These are phyloP conservation scores for Acheta domesticus DNA, from an alignment of 2,888 invertebrate genomes.

Conservation along the genomic window DNA sequence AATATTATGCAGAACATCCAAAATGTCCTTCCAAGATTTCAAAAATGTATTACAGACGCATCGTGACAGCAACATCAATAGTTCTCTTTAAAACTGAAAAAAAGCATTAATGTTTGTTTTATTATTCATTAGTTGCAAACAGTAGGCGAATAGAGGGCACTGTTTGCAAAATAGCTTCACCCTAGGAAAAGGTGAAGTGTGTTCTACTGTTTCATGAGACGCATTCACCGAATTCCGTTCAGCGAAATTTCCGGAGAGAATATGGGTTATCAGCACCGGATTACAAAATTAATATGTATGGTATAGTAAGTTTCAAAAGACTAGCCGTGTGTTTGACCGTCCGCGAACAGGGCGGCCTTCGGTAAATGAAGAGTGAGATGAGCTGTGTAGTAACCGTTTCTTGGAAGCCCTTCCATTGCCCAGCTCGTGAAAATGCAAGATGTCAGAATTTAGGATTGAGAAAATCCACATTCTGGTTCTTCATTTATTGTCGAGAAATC, in stretches of 20 bases:
- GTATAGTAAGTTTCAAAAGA: background rate
- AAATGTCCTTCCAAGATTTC: too few species aligned
- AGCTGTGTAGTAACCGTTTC: background rate
- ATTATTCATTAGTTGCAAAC: too few species aligned
- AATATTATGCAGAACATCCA: too few species aligned
- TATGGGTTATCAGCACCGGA: background rate
- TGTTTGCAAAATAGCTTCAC: background rate
- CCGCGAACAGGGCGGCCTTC: background rate
- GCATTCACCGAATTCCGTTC: background rate
- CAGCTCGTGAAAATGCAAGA: too few species aligned
- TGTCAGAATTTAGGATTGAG: too few species aligned
- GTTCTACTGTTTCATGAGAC: background rate
- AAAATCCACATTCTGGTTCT: too few species aligned
- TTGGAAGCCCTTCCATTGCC: background rate
- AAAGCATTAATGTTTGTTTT: too few species aligned
- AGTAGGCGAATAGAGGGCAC: background rate
- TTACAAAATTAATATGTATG: background rate
- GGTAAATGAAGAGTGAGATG: background rate
- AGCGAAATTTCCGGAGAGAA: background rate
- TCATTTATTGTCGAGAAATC: background rate
- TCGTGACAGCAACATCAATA: too few species aligned
- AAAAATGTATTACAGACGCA: too few species aligned
- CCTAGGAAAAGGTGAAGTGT: background rate
- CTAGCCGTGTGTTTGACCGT: background rate
- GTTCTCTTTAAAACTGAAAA: too few species aligned